A percentile compares a stretch with the other conserved stretches of the same genome.
phyloP scores from a whole-genome alignment of 2,113 vertebrate genomes.

The Megaceryle maxima region DNA sequence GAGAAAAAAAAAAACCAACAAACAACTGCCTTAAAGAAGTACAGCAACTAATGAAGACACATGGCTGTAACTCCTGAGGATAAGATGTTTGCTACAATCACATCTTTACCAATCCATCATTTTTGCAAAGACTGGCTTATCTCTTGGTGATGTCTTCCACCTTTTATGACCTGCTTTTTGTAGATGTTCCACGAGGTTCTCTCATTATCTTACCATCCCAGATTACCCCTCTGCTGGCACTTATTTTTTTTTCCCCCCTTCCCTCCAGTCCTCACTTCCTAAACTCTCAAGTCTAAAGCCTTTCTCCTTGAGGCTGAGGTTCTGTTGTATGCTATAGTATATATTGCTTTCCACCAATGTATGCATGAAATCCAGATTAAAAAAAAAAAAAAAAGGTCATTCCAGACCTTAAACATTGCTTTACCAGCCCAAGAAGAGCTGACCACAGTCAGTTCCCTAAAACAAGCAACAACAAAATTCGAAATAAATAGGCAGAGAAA shows the following conservation, averaged over 20 bases:
- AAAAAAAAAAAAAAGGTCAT: not conserved
- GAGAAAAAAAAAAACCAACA: not conserved
- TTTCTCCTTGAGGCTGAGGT: not conserved
- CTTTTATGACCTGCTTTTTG: not conserved
- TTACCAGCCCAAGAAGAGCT: slow-evolving; percentile 43
- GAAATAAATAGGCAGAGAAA: slow-evolving; percentile 56
- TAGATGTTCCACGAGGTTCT: not conserved
- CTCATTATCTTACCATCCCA: not conserved
- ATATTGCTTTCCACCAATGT: not conserved
- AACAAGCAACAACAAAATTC: slow-evolving; percentile 50
- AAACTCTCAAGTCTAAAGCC: not conserved
- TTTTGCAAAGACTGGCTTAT: not conserved
- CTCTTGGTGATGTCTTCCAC: not conserved
- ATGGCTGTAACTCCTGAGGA: not conserved
- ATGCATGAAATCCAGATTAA: not conserved
- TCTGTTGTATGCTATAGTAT: not conserved
- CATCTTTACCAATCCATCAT: not conserved
- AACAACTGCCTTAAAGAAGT: not conserved
- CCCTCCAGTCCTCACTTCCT: not conserved
- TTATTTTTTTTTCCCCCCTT: not conserved
- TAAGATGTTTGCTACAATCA: not conserved
- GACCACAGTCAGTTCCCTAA: slow-evolving; percentile 47
- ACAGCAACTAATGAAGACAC: not conserved
- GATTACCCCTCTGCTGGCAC: not conserved
- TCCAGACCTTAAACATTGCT: slow-evolving; percentile 57